phyloP scores from a whole-genome alignment of 53 echinoderm and acorn worm species.

The Patiria pectinifera region DNA sequence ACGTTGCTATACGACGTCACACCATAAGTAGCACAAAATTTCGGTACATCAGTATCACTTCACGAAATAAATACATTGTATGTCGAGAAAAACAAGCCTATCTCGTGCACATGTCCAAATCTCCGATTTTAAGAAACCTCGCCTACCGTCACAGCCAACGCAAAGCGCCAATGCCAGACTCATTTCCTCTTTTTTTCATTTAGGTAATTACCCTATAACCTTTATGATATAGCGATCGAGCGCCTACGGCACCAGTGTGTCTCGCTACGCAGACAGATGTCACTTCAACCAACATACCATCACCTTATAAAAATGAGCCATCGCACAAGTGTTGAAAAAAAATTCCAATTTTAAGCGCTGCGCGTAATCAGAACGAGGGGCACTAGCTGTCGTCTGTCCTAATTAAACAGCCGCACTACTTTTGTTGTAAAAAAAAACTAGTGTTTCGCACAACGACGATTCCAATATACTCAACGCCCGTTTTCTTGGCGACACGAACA shows the following conservation, averaged over 20 bases:
- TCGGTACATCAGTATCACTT: neutral
- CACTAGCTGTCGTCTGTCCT: constrained; percentile 8
- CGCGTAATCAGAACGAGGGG: constrained; percentile 1
- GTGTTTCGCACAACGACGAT: neutral
- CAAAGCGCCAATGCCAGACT: neutral
- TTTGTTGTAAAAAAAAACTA: neutral
- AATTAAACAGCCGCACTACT: neutral
- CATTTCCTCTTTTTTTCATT: neutral
- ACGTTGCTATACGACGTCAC: neutral
- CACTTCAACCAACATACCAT: constrained; percentile 28
- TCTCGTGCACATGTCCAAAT: neutral
- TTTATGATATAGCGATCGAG: neutral
- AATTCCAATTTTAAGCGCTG: neutral
- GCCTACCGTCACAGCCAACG: neutral
- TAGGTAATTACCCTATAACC: neutral
- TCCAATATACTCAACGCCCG: neutral
- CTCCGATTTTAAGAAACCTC: neutral
- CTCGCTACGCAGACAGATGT: constrained; percentile 21
- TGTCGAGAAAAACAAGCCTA: neutral
- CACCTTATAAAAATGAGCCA: neutral
- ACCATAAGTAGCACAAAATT: neutral
- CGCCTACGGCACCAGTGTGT: constrained; percentile 18
- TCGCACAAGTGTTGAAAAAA: neutral
- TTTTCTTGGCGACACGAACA: constrained; percentile 21
- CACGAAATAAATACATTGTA: neutral